These are phyloP conservation scores for Archips xylosteana DNA, from an alignment of 2,888 invertebrate genomes.

Conservation along the genomic window DNA sequence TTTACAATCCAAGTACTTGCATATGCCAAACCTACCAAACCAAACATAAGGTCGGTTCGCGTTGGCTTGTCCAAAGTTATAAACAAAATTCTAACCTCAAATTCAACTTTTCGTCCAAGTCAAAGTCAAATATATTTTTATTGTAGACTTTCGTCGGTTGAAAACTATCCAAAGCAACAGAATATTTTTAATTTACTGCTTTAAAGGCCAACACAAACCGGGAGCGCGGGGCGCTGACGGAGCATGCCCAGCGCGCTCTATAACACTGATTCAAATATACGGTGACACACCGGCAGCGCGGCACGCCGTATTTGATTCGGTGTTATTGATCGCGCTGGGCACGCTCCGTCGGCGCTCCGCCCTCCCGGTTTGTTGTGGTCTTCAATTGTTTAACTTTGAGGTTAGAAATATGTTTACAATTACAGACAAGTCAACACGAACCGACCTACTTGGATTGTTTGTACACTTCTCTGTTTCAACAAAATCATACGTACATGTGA, in stretches of 20 bases:
- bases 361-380: too few species aligned
- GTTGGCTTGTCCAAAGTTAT: neutral
- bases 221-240: too few species aligned
- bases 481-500: neutral
- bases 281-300: too few species aligned
- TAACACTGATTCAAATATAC: too few species aligned
- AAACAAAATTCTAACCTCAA: neutral
- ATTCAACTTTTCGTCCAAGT: neutral
- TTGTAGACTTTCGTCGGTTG: too few species aligned
- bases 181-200: too few species aligned
- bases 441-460: conserved; percentile 3
- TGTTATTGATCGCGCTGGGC: too few species aligned
- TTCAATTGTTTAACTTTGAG: neutral
- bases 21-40: conserved; percentile 7
- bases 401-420: neutral
- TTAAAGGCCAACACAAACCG: too few species aligned
- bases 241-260: too few species aligned
- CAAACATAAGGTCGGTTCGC: conserved; percentile 1
- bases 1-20: conserved; percentile 1
- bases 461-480: neutral
- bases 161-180: neutral
- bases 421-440: neutral
- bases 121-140: neutral
- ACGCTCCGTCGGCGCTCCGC: too few species aligned
- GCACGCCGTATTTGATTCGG: too few species aligned